Base-by-base conservation (phyloP, 2,113 vertebrate species). In the Mormyrus iriodes region DNA sequence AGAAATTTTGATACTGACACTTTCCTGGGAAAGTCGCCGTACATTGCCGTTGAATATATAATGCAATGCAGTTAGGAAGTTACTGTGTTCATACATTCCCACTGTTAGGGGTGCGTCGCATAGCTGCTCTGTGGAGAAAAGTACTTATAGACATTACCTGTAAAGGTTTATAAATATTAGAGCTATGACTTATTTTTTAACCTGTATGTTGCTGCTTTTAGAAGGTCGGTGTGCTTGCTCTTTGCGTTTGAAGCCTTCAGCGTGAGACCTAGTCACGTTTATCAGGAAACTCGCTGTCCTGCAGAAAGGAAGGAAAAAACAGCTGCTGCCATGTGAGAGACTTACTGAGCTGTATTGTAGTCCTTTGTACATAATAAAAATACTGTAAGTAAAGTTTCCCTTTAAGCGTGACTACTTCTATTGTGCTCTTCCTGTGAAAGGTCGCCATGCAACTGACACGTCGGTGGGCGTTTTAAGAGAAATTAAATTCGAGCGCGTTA, bases 301-400 rank as follows among this genome's bases (percentile, higher is more conserved):
- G 73, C 24, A 88, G 24, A 31, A 69, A 88, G 8, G 8, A 90
- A 49, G 88, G 27, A 83, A 73, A 42, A 88, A 83, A 39, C 82
- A 90, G 48, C 39, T 88, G 90, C 88, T 93, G 91, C 92, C 89
- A 90, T 90, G 89, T 91, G 83, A 90, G 89, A 89, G 90, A 85
- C 27, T 90, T 89, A 49, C 86, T 82, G 87, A 92, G 91, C 96
- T 97, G 96, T 97, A 96, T 96, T 97, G 96, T 97, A 97, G 49
- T 96, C 96, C 96, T 97, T 96, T 97, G 96, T 97, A 97, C 94
- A 97, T 96, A 97, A 96, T 95, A 94, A 94, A 96, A 96, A 94
- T 96, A 96, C 94, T 96, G 96, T 96, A 96, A 96, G 96, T 95
- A 96, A 96, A 95, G 95, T 96, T 96, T 96, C 95, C 95, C 94